Percentiles rank a stretch among this genome's conserved stretches.
These are phyloP conservation scores for Tetranychus urticae DNA, from an alignment of 1,140 invertebrate species.

Conservation along the genomic window DNA sequence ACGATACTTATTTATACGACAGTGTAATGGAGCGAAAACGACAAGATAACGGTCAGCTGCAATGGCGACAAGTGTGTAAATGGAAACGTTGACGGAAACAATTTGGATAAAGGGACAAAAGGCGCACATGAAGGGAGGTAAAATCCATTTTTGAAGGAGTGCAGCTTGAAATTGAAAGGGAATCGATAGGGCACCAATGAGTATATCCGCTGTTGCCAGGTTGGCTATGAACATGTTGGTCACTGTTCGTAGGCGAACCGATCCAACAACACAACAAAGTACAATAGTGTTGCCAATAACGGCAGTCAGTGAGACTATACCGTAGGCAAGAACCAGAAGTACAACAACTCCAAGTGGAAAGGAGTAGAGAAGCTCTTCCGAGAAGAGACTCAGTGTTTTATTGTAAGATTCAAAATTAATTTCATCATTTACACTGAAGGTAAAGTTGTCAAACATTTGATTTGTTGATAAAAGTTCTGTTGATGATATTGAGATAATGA, in stretches of 20 bases:
- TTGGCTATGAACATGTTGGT: constrained; percentile 89
- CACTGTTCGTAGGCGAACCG: constrained; percentile 60
- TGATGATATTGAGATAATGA: too few species aligned
- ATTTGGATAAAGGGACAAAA: constrained; percentile 51
- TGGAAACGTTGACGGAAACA: constrained; percentile 53
- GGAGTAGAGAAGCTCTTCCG: constrained; percentile 26
- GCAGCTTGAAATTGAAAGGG: constrained; percentile 52
- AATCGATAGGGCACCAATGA: constrained; percentile 61
- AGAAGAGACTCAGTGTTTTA: neutral
- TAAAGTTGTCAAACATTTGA: too few species aligned
- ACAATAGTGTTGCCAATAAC: constrained; percentile 64
- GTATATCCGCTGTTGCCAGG: constrained; percentile 63
- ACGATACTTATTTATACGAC: constrained; percentile 14
- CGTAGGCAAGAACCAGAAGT: constrained; percentile 49
- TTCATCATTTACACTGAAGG: too few species aligned
- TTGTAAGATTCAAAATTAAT: too few species aligned
- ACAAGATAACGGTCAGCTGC: constrained; percentile 62
- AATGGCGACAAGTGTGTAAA: constrained; percentile 60
- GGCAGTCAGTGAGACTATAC: constrained; percentile 48
- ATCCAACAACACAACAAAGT: constrained; percentile 57
- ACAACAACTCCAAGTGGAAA: constrained; percentile 44
- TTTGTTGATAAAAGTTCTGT: too few species aligned
- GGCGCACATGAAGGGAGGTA: constrained; percentile 46
- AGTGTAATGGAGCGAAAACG: constrained; percentile 51
- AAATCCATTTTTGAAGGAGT: constrained; percentile 54